Evolutionary conservation across 2,113 vertebrate species (phyloP).

Genomic region (Zeus faber): DNA sequence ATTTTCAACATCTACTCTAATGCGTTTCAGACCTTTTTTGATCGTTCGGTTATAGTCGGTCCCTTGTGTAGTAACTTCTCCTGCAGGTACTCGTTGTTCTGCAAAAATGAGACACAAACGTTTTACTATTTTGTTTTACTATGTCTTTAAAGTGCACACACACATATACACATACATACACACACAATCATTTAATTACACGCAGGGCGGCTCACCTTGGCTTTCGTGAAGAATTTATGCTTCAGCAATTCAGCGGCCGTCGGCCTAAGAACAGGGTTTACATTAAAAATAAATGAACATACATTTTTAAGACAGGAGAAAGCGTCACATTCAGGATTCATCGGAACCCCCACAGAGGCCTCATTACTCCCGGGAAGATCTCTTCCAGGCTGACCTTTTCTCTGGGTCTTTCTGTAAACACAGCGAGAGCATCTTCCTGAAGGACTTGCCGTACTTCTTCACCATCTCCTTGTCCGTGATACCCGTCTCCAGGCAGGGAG

Average conservation of each 20-base stretch:
- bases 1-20: no score
- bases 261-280: conserved; percentile 73
- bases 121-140: not conserved
- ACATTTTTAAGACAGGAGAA: no score
- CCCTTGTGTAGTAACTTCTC: conserved; percentile 69
- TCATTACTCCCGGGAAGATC: no score
- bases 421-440: conserved; percentile 95
- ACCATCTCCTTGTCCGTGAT: conserved; percentile 97
- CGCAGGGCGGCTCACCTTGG: conserved; percentile 80
- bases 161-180: not conserved
- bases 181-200: not conserved
- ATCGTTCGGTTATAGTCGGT: conserved; percentile 69
- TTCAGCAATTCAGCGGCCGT: conserved; percentile 92
- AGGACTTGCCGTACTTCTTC: conserved; percentile 98
- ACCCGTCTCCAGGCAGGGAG: conserved; percentile 93
- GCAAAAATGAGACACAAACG: conserved; percentile 1
- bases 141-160: not conserved
- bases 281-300: no score
- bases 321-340: no score
- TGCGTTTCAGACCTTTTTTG: conserved; percentile 67
- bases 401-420: conserved; percentile 98
- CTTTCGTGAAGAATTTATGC: conserved; percentile 97
- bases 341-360: no score
- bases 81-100: conserved; percentile 72
- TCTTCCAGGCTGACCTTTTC: conserved; percentile 93